phyloP scores from a whole-genome alignment of 92 coral and sea anemone species.

The Phenganax marumi region DNA sequence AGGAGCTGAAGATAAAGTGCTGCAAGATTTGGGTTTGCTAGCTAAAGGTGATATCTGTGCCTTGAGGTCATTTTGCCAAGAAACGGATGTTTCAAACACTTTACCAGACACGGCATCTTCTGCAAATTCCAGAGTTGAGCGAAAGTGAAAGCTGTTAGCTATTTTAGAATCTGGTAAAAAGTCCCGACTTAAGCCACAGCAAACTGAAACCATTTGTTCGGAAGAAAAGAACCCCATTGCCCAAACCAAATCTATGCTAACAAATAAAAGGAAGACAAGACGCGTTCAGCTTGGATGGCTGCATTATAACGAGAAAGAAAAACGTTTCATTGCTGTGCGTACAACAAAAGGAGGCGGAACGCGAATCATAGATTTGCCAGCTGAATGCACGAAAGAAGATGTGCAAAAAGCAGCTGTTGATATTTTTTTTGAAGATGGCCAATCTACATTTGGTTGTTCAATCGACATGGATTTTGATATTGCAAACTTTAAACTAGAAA shows the following conservation, averaged over 20 bases:
- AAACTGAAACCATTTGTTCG: conserved; percentile 16
- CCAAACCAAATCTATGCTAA: conserved; percentile 1
- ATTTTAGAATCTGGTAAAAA: conserved; percentile 25
- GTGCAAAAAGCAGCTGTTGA: not conserved
- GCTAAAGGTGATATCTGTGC: conserved; percentile 50
- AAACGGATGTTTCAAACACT: not conserved
- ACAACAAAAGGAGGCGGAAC: conserved; percentile 23
- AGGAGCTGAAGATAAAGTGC: conserved; percentile 43
- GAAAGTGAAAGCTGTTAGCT: conserved; percentile 33
- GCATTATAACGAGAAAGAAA: not conserved
- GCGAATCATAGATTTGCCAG: conserved; percentile 16
- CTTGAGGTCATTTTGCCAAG: conserved; percentile 45
- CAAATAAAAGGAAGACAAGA: conserved; percentile 35
- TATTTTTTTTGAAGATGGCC: conserved; percentile 13
- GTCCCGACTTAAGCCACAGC: not conserved
- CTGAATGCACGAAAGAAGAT: not conserved
- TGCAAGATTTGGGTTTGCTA: conserved; percentile 38
- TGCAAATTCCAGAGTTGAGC: conserved; percentile 17
- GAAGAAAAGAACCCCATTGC: not conserved
- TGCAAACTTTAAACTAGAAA: conserved; percentile 1
- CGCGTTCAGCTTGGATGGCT: conserved; percentile 34
- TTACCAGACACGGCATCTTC: not conserved
- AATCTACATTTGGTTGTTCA: conserved; percentile 2
- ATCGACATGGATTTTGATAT: conserved; percentile 15
- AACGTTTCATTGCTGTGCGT: conserved; percentile 10